A percentile compares a stretch with the other conserved stretches of the same genome.
Evolutionary conservation across 2,797 vertebrate species (phyloP).

Genomic region (Pelodytes ibericus): DNA sequence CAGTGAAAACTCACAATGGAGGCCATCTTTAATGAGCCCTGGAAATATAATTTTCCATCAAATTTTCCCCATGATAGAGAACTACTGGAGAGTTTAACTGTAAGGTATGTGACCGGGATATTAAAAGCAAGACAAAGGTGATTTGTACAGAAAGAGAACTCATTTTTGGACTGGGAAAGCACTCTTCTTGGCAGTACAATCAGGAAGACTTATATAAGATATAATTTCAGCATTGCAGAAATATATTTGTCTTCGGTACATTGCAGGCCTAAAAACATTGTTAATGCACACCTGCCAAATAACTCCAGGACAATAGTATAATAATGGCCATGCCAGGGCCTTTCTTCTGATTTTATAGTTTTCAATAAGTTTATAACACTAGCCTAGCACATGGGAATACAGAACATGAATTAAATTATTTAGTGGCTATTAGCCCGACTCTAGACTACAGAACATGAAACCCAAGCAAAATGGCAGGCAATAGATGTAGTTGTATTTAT

Average conservation of each 20-base stretch:
- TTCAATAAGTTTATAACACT: conserved; percentile 40
- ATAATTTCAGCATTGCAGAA: conserved; percentile 37
- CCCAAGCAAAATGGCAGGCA: too few species aligned
- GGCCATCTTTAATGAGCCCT: conserved; percentile 53
- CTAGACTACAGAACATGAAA: too few species aligned
- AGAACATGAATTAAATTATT: conserved; percentile 3
- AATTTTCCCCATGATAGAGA: conserved; percentile 44
- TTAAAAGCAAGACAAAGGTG: conserved; percentile 47
- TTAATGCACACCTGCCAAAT: conserved; percentile 47
- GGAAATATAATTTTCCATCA: conserved; percentile 51
- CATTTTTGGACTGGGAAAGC: conserved; percentile 25
- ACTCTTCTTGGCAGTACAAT: conserved; percentile 43
- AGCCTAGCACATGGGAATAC: conserved; percentile 4
- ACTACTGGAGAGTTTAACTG: conserved; percentile 42
- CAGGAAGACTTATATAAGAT: conserved; percentile 39
- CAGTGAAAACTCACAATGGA: conserved; percentile 44
- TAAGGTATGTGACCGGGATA: conserved; percentile 44
- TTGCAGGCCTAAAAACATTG: conserved; percentile 30
- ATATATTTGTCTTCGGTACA: conserved; percentile 36
- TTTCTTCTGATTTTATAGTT: conserved; percentile 15
- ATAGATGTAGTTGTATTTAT: too few species aligned
- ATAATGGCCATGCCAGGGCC: conserved; percentile 11
- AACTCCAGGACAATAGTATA: conserved; percentile 39
- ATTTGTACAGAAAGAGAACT: conserved; percentile 39
- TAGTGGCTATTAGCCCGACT: neutral